Evolutionary conservation across 2,888 invertebrate species (phyloP).

Genomic region (Harmothoe impar): DNA sequence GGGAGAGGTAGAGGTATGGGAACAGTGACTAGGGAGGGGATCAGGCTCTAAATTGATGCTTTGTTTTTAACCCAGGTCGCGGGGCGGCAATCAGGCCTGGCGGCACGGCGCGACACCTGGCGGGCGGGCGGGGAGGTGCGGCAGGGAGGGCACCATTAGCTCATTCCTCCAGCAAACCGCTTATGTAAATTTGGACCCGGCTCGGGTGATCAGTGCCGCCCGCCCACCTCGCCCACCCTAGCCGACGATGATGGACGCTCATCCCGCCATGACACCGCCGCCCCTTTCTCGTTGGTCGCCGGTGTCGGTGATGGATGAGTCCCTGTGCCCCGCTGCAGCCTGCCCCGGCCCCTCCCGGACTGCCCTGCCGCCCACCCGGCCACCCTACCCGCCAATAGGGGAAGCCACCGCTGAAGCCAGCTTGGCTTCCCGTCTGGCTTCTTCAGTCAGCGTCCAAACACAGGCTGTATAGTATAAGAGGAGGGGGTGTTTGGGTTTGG

Average conservation of each 20-base stretch:
- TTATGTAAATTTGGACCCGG: constrained; percentile 43
- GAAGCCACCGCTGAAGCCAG: neutral
- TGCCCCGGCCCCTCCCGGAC: constrained; percentile 20
- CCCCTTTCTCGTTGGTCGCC: constrained; percentile 57
- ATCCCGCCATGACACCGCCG: constrained; percentile 46
- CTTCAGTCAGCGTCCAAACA: neutral
- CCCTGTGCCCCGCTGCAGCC: neutral
- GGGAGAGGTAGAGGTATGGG: constrained; percentile 4
- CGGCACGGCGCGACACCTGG: neutral
- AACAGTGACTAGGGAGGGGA: neutral
- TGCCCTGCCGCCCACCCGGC: neutral
- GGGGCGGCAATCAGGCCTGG: constrained; percentile 26
- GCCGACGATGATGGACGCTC: constrained; percentile 46
- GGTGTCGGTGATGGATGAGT: neutral
- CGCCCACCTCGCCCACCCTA: neutral
- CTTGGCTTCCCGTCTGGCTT: constrained; percentile 4
- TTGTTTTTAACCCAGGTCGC: constrained; percentile 9
- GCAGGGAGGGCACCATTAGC: constrained; percentile 5
- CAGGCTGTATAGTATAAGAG: neutral
- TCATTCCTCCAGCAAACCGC: constrained; percentile 32
- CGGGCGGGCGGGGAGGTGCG: neutral
- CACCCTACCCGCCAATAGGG: too few relatives aligned
- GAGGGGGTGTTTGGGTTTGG: neutral
- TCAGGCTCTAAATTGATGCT: constrained; percentile 28
- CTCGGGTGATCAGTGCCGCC: constrained; percentile 29